phyloP scores from a whole-genome alignment of 1,140 invertebrate genomes.

The Drosophila triauraria region DNA sequence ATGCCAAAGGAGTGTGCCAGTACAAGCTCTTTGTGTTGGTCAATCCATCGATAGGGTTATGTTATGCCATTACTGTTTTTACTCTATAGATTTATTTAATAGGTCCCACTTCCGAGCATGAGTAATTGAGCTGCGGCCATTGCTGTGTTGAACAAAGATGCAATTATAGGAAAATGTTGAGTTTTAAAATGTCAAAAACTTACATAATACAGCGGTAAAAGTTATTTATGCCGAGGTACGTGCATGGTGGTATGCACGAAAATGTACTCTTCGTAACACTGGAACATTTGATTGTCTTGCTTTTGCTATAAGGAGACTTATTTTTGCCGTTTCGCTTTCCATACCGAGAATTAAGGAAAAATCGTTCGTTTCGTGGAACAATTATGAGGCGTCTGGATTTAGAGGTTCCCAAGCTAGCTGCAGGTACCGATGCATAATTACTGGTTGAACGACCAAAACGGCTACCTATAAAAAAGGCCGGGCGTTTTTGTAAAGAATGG shows the following conservation, averaged over 20 bases:
- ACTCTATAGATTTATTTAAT: background rate
- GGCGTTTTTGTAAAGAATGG: conserved; percentile 48
- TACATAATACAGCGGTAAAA: background rate
- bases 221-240: background rate
- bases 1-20: too few species aligned
- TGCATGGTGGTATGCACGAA: background rate
- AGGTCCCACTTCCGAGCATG: background rate
- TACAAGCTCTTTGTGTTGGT: background rate
- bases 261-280: background rate
- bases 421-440: conserved; percentile 14
- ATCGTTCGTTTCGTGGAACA: conserved; percentile 81
- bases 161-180: background rate
- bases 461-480: conserved; percentile 82
- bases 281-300: background rate
- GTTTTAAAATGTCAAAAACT: background rate
- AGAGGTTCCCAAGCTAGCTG: conserved; percentile 41
- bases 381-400: conserved; percentile 70
- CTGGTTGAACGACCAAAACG: conserved; percentile 79
- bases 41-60: conserved; percentile 1
- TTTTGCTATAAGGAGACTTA: conserved; percentile 57
- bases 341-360: conserved; percentile 83
- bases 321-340: conserved; percentile 72
- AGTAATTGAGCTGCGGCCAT: background rate
- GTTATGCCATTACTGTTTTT: background rate
- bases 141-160: background rate